phyloP scores from a whole-genome alignment of 2,888 invertebrate genomes.

The Ceramica pisi region DNA sequence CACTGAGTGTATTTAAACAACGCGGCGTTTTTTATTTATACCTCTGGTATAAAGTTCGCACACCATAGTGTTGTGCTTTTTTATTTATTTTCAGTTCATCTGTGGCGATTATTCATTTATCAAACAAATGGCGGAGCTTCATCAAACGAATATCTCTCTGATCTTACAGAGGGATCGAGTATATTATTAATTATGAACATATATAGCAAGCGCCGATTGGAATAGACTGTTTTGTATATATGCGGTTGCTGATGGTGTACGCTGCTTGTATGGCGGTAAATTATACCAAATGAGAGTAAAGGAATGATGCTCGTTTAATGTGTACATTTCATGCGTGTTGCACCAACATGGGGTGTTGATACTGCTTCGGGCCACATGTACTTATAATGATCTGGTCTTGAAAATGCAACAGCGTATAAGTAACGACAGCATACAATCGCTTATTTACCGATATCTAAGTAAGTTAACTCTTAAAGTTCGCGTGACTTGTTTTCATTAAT shows the following conservation, averaged over 20 bases:
- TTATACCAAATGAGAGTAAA: conserved; percentile 55
- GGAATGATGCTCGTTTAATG: conserved; percentile 51
- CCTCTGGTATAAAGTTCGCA: conserved; percentile 77
- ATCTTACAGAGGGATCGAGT: conserved; percentile 70
- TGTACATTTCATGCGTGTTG: conserved; percentile 57
- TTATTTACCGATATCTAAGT: conserved; percentile 49
- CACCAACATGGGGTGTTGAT: conserved; percentile 63
- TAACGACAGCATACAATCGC: conserved; percentile 46
- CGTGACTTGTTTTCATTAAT: conserved; percentile 31
- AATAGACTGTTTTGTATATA: conserved; percentile 51
- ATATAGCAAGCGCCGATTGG: conserved; percentile 53
- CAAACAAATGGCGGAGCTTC: conserved; percentile 83
- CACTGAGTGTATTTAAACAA: conserved; percentile 75
- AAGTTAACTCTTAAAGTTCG: conserved; percentile 27
- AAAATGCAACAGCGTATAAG: conserved; percentile 54
- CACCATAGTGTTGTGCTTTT: conserved; percentile 72
- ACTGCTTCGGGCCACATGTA: conserved; percentile 62
- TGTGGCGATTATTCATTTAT: conserved; percentile 81
- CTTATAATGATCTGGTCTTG: conserved; percentile 65
- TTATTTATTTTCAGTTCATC: conserved; percentile 73
- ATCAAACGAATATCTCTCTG: conserved; percentile 80
- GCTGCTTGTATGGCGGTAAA: conserved; percentile 40
- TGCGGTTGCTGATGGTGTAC: conserved; percentile 35
- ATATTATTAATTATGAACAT: conserved; percentile 76
- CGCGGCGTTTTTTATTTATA: conserved; percentile 77